Evolutionary conservation across 1,140 invertebrate species (phyloP), one percentile per base, ranked within the genome.

Genomic region (Pseudobourletiella spinata): DNA sequence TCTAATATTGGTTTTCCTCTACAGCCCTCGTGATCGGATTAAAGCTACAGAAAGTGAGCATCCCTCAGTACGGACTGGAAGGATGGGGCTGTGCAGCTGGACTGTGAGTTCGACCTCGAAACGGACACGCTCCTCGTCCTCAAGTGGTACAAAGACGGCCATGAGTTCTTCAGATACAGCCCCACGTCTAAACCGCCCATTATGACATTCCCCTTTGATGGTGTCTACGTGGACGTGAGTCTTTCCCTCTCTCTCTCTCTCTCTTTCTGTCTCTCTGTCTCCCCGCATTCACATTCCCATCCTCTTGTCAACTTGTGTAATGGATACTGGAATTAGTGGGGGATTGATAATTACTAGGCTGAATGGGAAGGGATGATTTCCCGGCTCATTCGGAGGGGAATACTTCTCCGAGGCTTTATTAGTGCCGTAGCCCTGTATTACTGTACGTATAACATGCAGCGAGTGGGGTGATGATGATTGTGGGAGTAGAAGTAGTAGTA

Each of bases 151-250:
- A 70, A 70, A 59, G 63, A 65, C 42, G 57, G 32, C 6, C 59
- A 70, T 25, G 65, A 67, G 35, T 64, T 67, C 43, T 67, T 57
- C 43, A 46, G 62, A 44, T 67, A 58, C 42, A 22, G 25, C 15
- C 62, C 66, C 8, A 20, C 42, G n/a, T 8, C 42, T 18, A 30
- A 51, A 25, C 56, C 57, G 2, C 52, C 46, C 14, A 64, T 64
- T 16, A 26, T 68, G 2, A 68, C 61, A 3, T 70, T 68, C 39
- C 50, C 59, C 22, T 18, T 60, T 11, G 50, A 61, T 26, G 68
- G 68, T 20, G 65, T 70, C 51, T 56, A 54, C 32, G 63, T 70
- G 2, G 65, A 70, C 39, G 68, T 70, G 60, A 65, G 63, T 63
- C n/a, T 18, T 18, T 26, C 20, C n/a, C 24, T 25, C 28, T 51